phyloP scores from a whole-genome alignment of 1,140 invertebrate species.

The Meloidogyne chitwoodi region DNA sequence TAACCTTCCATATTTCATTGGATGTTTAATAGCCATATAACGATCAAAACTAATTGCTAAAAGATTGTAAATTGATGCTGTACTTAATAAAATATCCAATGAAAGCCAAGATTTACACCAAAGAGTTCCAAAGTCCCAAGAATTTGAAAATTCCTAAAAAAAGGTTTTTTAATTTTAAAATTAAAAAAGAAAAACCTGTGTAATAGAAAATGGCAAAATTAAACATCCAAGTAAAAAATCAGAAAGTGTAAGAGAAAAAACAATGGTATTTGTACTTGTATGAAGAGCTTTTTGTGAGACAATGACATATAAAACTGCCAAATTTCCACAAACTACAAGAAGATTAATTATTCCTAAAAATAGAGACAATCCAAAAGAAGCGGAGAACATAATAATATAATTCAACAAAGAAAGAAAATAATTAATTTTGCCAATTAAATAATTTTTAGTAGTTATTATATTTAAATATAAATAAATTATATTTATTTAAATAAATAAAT shows the following conservation, averaged over 20 bases:
- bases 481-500: neutral
- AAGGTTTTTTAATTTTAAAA: neutral
- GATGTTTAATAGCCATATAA: constrained; percentile 62
- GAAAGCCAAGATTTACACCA: constrained; percentile 63
- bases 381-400: neutral
- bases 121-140: constrained; percentile 61
- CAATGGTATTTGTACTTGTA: constrained; percentile 55
- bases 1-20: constrained; percentile 58
- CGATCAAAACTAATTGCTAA: constrained; percentile 63
- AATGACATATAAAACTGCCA: constrained; percentile 56
- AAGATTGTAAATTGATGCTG: constrained; percentile 63
- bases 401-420: too few species aligned
- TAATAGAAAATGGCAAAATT: constrained; percentile 62
- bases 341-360: constrained; percentile 49
- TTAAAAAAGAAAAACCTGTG: constrained; percentile 40
- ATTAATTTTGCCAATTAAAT: too few species aligned
- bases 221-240: constrained; percentile 61
- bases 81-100: constrained; percentile 62
- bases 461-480: too few species aligned
- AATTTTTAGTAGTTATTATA: too few species aligned
- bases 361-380: constrained; percentile 28
- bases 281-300: constrained; percentile 52
- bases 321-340: constrained; percentile 56
- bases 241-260: constrained; percentile 56
- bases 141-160: constrained; percentile 50